A percentile compares a stretch with the other conserved stretches of the same genome.
Evolutionary conservation across 2,888 invertebrate species (phyloP).

Genomic region (Drosophila aldrichi): DNA sequence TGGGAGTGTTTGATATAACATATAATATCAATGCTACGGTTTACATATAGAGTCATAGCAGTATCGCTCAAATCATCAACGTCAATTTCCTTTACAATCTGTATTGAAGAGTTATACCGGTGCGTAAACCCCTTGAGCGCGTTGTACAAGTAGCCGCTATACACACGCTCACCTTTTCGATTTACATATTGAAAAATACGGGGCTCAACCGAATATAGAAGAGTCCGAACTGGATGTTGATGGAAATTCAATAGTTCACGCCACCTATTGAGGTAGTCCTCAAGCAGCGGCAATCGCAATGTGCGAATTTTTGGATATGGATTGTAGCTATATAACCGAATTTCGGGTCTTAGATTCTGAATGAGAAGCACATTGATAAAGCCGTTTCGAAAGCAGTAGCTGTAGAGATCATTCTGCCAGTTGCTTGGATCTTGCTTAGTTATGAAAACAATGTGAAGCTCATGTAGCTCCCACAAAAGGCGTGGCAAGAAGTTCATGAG

Average conservation of each 20-base stretch:
- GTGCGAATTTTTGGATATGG: conserved; percentile 50
- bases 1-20: conserved; percentile 7
- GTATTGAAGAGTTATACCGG: conserved; percentile 54
- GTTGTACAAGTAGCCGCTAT: conserved; percentile 58
- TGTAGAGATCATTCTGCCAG: conserved; percentile 35
- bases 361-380: conserved; percentile 56
- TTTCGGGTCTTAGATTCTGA: not conserved
- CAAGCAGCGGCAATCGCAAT: conserved; percentile 9
- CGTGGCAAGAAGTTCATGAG: conserved; percentile 21
- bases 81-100: not conserved
- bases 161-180: conserved; percentile 31
- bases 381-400: conserved; percentile 48
- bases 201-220: conserved; percentile 28
- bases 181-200: conserved; percentile 46
- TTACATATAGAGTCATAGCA: not conserved
- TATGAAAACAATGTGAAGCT: conserved; percentile 48
- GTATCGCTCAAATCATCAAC: accelerated
- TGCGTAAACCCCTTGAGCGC: conserved; percentile 47
- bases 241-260: conserved; percentile 31
- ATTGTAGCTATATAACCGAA: conserved; percentile 42
- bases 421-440: not conserved
- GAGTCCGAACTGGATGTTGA: conserved; percentile 18
- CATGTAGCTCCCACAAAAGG: conserved; percentile 27
- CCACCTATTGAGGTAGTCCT: conserved; percentile 44
- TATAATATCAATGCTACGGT: conserved; percentile 7